phyloP scores from a whole-genome alignment of 2,888 invertebrate species.

The Mycalesis mineus region DNA sequence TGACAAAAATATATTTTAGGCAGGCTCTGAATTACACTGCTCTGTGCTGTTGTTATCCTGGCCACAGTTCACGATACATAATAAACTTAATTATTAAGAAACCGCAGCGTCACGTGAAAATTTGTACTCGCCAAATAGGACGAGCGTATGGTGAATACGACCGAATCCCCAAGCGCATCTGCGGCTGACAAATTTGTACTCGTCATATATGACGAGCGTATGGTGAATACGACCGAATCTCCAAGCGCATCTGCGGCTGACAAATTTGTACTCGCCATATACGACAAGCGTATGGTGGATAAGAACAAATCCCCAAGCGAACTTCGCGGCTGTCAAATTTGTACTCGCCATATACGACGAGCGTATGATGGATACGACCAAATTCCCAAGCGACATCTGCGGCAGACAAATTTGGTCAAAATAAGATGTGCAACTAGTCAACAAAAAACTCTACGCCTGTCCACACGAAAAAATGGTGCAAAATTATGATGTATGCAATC shows the following conservation, averaged over 20 bases:
- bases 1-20: slow-evolving; percentile 80
- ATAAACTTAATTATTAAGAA: slow-evolving; percentile 70
- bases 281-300: no score
- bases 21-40: slow-evolving; percentile 76
- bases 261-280: no score
- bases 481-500: slow-evolving; percentile 43
- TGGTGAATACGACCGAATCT: no score
- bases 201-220: no score
- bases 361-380: slow-evolving; percentile 35
- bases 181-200: slow-evolving; percentile 63
- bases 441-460: slow-evolving; percentile 48
- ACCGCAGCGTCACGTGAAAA: slow-evolving; percentile 65
- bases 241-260: no score
- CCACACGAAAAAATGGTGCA: slow-evolving; percentile 46
- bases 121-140: slow-evolving; percentile 54
- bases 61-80: slow-evolving; percentile 68
- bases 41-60: slow-evolving; percentile 74
- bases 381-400: slow-evolving; percentile 65
- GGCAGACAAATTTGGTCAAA: slow-evolving; percentile 68
- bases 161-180: slow-evolving; percentile 62
- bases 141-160: slow-evolving; percentile 35
- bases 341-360: slow-evolving; percentile 54
- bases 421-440: slow-evolving; percentile 72
- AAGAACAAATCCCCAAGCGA: no score
- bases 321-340: no score